Percentiles rank a stretch among this genome's conserved stretches.
phyloP scores from a whole-genome alignment of 2,888 invertebrate genomes.

The Halocaridina rubra region DNA sequence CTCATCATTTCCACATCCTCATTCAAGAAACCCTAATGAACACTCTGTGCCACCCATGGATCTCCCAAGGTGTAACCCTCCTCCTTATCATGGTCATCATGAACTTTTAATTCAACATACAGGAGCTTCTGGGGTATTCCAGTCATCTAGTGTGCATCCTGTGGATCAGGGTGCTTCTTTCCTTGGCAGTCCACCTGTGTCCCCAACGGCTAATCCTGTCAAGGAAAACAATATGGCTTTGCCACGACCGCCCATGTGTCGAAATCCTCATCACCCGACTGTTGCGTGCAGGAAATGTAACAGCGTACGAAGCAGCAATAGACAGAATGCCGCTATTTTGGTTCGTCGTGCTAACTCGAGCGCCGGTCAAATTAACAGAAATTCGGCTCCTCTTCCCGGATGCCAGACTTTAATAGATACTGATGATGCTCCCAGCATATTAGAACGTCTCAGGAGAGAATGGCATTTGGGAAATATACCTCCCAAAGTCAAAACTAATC shows the following conservation, averaged over 20 bases:
- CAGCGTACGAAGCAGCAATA: constrained; percentile 59
- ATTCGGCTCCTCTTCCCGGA: constrained; percentile 49
- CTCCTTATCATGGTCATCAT: constrained; percentile 61
- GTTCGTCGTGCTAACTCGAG: constrained; percentile 62
- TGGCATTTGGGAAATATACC: constrained; percentile 59
- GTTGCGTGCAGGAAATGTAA: constrained; percentile 61
- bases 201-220: constrained; percentile 36
- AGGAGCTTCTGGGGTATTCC: constrained; percentile 16
- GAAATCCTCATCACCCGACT: constrained; percentile 54
- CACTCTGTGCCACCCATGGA: not conserved
- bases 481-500: not conserved
- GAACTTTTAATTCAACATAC: constrained; percentile 41
- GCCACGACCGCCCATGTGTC: constrained; percentile 53
- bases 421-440: constrained; percentile 58
- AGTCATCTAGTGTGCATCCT: constrained; percentile 18
- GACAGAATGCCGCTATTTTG: constrained; percentile 61
- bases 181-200: constrained; percentile 13
- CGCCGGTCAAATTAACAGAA: constrained; percentile 54
- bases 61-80: constrained; percentile 46
- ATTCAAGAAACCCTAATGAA: not conserved
- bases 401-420: constrained; percentile 38
- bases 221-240: constrained; percentile 29
- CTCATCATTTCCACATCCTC: constrained; percentile 3
- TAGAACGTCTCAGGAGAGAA: constrained; percentile 56
- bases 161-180: constrained; percentile 9